These are phyloP conservation scores for Sander vitreus DNA, from an alignment of 2,113 vertebrate genomes.

Conservation along the genomic window DNA sequence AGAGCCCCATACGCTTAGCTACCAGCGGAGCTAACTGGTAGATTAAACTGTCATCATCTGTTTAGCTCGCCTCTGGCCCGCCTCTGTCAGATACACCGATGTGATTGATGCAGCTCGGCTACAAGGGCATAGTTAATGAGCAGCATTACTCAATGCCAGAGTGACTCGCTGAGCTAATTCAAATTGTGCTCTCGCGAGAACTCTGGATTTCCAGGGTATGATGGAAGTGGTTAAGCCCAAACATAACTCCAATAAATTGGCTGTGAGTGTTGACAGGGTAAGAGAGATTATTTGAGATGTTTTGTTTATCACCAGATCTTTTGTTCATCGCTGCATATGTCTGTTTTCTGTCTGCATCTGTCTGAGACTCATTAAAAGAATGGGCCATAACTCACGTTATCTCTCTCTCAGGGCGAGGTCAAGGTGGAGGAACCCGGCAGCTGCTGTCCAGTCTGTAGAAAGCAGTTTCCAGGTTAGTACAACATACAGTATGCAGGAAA, in stretches of 20 bases:
- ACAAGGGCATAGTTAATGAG: no score
- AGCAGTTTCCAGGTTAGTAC: constrained; percentile 79
- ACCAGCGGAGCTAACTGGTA: no score
- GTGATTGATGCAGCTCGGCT: no score
- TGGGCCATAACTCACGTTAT: not conserved
- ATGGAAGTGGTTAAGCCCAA: not conserved
- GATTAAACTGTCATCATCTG: no score
- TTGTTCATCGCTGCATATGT: not conserved
- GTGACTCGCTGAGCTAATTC: no score
- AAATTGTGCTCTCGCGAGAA: no score
- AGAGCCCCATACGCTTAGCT: no score
- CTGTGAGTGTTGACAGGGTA: not conserved
- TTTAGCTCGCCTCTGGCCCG: no score
- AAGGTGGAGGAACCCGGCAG: constrained; percentile 85
- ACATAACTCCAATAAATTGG: not conserved
- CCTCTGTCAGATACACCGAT: no score
- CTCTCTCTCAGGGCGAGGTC: constrained; percentile 82
- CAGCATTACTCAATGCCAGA: no score
- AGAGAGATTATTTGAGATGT: not conserved
- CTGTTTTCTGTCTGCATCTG: not conserved
- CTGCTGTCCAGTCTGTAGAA: constrained; percentile 90
- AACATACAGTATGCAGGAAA: not conserved
- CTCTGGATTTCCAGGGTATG: no score
- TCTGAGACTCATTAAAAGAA: not conserved
- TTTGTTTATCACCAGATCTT: not conserved